phyloP scores from a whole-genome alignment of 1,140 invertebrate genomes.

The Heliconius hermathena region DNA sequence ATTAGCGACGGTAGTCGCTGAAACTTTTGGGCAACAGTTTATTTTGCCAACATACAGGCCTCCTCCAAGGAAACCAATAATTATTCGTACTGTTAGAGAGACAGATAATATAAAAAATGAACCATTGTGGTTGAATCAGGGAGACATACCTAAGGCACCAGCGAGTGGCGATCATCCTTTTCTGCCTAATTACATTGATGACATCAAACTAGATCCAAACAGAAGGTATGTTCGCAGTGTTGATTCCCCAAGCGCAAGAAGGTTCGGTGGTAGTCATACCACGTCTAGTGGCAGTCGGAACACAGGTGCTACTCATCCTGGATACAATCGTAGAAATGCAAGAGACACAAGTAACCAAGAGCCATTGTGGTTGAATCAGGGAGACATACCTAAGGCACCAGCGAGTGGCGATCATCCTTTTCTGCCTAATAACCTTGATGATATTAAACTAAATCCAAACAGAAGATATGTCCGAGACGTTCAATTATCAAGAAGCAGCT shows the following conservation, averaged over 20 bases:
- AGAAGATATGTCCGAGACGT: conserved; percentile 49
- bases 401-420: conserved; percentile 53
- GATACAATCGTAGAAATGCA: conserved; percentile 46
- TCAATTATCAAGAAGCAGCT: conserved; percentile 46
- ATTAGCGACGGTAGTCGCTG: conserved; percentile 39
- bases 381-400: conserved; percentile 48
- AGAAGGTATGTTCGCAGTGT: conserved; percentile 50
- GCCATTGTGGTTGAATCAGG: conserved; percentile 57
- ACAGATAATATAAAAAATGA: conserved; percentile 34
- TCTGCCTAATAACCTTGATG: conserved; percentile 53
- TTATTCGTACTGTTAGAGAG: conserved; percentile 47
- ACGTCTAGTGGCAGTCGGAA: conserved; percentile 46
- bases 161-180: conserved; percentile 53
- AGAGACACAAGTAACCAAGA: conserved; percentile 36
- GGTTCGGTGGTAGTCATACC: conserved; percentile 47
- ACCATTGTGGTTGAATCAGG: conserved; percentile 58
- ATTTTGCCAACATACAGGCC: conserved; percentile 54
- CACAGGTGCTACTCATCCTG: conserved; percentile 53
- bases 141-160: conserved; percentile 48
- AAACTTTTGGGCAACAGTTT: conserved; percentile 46
- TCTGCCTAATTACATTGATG: conserved; percentile 54
- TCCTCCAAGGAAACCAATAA: conserved; percentile 37
- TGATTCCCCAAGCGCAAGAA: conserved; percentile 53
- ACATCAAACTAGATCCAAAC: conserved; percentile 52
- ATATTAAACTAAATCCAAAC: conserved; percentile 52